Evolutionary conservation across 2,888 invertebrate species (phyloP), one percentile per base, ranked within the genome.

Genomic region (Orchestes rusci): DNA sequence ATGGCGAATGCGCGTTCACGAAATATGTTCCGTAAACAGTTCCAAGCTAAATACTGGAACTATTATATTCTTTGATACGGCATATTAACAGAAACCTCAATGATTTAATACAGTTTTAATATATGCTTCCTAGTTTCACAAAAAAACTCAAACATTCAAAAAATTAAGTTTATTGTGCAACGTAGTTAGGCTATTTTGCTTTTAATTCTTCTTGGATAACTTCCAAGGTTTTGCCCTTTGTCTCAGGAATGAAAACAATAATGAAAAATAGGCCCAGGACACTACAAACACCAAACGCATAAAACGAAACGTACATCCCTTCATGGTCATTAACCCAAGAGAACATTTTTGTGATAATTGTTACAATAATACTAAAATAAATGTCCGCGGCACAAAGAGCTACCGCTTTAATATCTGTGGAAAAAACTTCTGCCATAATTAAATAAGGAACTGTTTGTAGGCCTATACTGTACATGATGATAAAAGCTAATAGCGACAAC

Each of bases 341-440:
- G 51, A 71, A 74, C 13, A 69, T 63, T 45, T 73, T 67, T 0
- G 74, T 70, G 2, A 73, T 67, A 4, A 71, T 36, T 44, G 73
- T 71, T 0, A 70, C 71, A 33, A 70, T 63, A 3, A 69, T 45
- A 34, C 73, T 70, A 42, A 73, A 75, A 44, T 73, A 69, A 39
- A 76, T 66, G 4, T 75, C 71, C 1, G 73, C 72, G 10, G 76
- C 60, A 15, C 75, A 73, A 12, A 76, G 66, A 0, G 79, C 76
- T 10, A 72, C 64, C 1, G 77, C 74, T 56, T 76, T 72, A 2
- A 73, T 74, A 50, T 72, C 69, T 1, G 72, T 59, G 42, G 79
- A 71, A 59, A 79, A 74, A 7, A 76, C 57, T 60, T 77, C 76
- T 0, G 72, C 70, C 53, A 74, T 65, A 39, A 75, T 65, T 31